Percentiles rank a stretch among this genome's conserved stretches.
phyloP scores from a whole-genome alignment of 2,113 vertebrate species.

The Pteropus alecto region DNA sequence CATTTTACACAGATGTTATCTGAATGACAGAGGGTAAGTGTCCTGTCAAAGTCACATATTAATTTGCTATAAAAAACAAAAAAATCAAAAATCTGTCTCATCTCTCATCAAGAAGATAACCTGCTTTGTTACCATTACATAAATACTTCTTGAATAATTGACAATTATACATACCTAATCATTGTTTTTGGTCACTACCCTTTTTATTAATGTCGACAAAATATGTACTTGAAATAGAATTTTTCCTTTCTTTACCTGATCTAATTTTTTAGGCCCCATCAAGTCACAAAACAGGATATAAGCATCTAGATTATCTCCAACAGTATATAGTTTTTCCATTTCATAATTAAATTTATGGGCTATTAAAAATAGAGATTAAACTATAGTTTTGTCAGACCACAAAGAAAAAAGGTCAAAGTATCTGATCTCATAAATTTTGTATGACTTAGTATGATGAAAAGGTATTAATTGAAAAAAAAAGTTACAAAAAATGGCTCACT shows the following conservation, averaged over 20 bases:
- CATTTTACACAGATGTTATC: neutral
- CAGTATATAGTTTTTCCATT: neutral
- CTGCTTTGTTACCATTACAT: neutral
- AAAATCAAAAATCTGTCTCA: neutral
- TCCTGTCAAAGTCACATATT: neutral
- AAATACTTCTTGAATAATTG: neutral
- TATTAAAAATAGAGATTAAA: neutral
- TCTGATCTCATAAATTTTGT: neutral
- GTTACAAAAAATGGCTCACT: neutral
- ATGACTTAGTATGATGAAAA: neutral
- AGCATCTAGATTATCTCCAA: neutral
- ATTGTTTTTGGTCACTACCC: neutral
- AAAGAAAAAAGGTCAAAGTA: neutral
- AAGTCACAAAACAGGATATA: neutral
- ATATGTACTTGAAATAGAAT: neutral
- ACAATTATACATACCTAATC: neutral
- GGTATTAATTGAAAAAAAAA: neutral
- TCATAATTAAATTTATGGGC: neutral
- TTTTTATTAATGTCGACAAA: neutral
- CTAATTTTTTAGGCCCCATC: neutral
- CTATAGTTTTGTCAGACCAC: neutral
- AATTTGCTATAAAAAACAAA: neutral
- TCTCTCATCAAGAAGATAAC: neutral
- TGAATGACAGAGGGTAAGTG: neutral
- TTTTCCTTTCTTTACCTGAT: neutral